A percentile compares a stretch with the other conserved stretches of the same genome.
phyloP scores from a whole-genome alignment of 2,113 vertebrate genomes.

The Anoplopoma fimbria region DNA sequence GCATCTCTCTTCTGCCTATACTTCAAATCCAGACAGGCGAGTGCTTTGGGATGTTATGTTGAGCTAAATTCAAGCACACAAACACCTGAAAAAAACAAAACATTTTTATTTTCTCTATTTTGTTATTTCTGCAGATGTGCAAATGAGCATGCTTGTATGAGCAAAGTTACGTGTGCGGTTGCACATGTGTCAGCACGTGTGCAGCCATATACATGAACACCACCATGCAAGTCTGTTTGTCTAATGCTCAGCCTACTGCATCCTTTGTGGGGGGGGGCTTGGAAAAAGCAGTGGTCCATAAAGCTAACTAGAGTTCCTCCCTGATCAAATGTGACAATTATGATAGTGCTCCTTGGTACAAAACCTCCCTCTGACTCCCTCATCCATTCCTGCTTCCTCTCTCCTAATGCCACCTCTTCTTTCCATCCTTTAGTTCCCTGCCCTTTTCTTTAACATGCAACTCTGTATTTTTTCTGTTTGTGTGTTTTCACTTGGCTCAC shows the following conservation, averaged over 20 bases:
- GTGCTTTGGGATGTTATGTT: slow-evolving; percentile 23
- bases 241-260: slow-evolving; percentile 48
- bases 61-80: slow-evolving; percentile 31
- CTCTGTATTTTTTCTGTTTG: background rate
- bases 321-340: slow-evolving; percentile 84
- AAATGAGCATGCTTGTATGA: slow-evolving; percentile 20
- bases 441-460: slow-evolving; percentile 53
- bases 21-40: slow-evolving; percentile 41
- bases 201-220: background rate
- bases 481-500: background rate
- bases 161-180: background rate
- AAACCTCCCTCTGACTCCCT: slow-evolving; percentile 64
- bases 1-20: slow-evolving; percentile 9
- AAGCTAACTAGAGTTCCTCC: slow-evolving; percentile 68
- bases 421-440: slow-evolving; percentile 38
- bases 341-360: slow-evolving; percentile 73
- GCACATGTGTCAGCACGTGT: slow-evolving; percentile 12
- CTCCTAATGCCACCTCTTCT: slow-evolving; percentile 57
- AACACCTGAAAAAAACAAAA: slow-evolving; percentile 45
- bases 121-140: background rate
- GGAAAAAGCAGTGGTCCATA: slow-evolving; percentile 69
- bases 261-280: slow-evolving; percentile 48
- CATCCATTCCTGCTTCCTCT: slow-evolving; percentile 38
- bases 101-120: background rate
- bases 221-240: slow-evolving; percentile 25